These are phyloP conservation scores for Zaprionus taronus DNA, from an alignment of 1,140 invertebrate genomes.

Conservation along the genomic window DNA sequence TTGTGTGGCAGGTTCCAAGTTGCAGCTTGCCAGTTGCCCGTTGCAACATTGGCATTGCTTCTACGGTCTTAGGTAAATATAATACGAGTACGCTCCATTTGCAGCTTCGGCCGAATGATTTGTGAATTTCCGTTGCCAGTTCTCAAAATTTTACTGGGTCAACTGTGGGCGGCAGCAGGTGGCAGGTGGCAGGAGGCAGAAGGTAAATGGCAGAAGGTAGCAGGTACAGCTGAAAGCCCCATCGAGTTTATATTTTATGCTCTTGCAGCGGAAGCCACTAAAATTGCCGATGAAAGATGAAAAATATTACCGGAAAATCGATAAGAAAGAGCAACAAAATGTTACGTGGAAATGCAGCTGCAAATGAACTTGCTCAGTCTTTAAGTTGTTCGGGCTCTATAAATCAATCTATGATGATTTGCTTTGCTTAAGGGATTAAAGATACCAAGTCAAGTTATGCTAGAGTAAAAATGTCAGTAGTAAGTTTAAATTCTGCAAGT, in stretches of 20 bases:
- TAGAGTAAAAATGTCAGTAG: too few relatives aligned
- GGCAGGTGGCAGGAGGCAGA: not conserved
- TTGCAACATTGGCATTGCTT: constrained; percentile 3
- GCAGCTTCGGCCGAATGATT: constrained; percentile 30
- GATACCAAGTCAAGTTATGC: too few relatives aligned
- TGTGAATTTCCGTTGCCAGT: constrained; percentile 41
- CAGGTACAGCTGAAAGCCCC: constrained; percentile 15
- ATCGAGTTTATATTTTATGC: constrained; percentile 41
- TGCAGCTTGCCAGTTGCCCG: constrained; percentile 11
- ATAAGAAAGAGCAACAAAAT: constrained; percentile 13
- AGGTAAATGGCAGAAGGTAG: not conserved
- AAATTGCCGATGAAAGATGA: constrained; percentile 44
- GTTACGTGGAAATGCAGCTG: not conserved
- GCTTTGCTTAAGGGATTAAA: not conserved
- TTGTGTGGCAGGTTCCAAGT: constrained; percentile 20
- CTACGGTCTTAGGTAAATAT: constrained; percentile 28
- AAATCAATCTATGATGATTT: not conserved
- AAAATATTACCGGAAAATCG: constrained; percentile 41
- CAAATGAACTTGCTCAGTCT: not conserved
- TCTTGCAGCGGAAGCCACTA: constrained; percentile 28
- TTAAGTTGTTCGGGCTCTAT: not conserved
- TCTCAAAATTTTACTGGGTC: constrained; percentile 36
- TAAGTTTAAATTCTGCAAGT: too few relatives aligned
- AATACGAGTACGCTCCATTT: constrained; percentile 42
- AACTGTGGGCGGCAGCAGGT: not conserved